Conservation (phyloP, 2,888 invertebrate species). For the Ormia ochracea region DNA sequence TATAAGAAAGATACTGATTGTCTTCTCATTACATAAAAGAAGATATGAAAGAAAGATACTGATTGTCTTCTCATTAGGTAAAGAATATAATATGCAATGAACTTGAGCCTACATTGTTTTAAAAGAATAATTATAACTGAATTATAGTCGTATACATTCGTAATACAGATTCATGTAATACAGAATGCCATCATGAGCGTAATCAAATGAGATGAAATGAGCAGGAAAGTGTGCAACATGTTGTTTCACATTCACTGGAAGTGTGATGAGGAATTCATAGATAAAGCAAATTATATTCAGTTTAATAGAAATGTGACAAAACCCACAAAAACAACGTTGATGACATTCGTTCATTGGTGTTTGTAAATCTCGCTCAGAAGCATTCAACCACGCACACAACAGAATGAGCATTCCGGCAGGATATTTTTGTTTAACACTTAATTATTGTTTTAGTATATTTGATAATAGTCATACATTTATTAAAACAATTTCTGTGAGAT, state of each 20-base stretch:
- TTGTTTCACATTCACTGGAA: not conserved
- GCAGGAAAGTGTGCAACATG: too few species aligned
- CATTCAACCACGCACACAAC: not conserved
- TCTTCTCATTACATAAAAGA: too few species aligned
- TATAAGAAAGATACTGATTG: too few species aligned
- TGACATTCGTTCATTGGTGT: slow-evolving; percentile 11
- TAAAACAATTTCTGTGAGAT: not conserved
- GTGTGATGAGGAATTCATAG: not conserved
- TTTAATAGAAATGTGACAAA: not conserved
- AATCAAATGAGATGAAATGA: too few species aligned
- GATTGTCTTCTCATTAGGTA: too few species aligned
- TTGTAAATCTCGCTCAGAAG: not conserved
- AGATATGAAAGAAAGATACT: too few species aligned
- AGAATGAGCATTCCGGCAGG: not conserved
- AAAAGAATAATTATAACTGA: too few species aligned
- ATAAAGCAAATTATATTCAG: not conserved
- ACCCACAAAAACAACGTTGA: not conserved
- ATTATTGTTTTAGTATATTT: not conserved
- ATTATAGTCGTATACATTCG: too few species aligned
- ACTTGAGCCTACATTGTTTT: too few species aligned
- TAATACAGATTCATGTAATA: too few species aligned
- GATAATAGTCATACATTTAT: not conserved
- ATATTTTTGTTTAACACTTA: slow-evolving; percentile 2
- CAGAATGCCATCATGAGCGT: too few species aligned
- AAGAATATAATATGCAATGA: too few species aligned